Conservation (phyloP, 2,888 invertebrate genomes). For the Beris morrisii region DNA sequence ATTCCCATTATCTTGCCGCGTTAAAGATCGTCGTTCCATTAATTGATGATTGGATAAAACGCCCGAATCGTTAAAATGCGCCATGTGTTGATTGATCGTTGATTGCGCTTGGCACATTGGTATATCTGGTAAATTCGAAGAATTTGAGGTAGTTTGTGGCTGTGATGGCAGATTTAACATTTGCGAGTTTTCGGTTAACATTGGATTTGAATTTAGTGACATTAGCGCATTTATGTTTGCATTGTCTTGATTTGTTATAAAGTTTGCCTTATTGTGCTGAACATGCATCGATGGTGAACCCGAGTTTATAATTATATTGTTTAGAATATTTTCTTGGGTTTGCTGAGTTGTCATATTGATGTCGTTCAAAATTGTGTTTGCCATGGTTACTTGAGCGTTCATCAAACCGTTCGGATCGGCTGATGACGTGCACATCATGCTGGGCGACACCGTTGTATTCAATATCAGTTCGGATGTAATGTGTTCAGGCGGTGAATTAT, state of each 20-base stretch:
- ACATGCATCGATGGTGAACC: constrained; percentile 6
- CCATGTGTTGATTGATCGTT: constrained; percentile 34
- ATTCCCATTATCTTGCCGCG: constrained; percentile 19
- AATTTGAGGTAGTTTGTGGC: constrained; percentile 34
- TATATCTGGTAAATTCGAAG: constrained; percentile 34
- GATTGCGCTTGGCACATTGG: constrained; percentile 31
- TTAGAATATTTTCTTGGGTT: constrained; percentile 52
- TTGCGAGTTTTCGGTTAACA: constrained; percentile 38
- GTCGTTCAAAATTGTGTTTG: constrained; percentile 52
- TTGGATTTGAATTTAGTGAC: constrained; percentile 40
- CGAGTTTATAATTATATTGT: constrained; percentile 52
- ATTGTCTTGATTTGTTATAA: constrained; percentile 64
- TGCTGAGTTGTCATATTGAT: constrained; percentile 46
- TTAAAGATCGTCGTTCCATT: constrained; percentile 16
- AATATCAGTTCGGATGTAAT: constrained; percentile 64
- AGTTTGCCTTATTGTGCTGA: constrained; percentile 57
- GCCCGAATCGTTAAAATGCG: constrained; percentile 34
- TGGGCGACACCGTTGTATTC: constrained; percentile 64
- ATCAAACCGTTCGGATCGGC: constrained; percentile 33
- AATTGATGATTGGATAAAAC: constrained; percentile 33
- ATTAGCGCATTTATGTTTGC: constrained; percentile 60
- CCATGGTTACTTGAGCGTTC: constrained; percentile 50
- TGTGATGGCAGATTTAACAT: constrained; percentile 39
- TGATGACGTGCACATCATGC: constrained; percentile 60
- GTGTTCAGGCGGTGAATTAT: constrained; percentile 45